phyloP scores from a whole-genome alignment of 2,888 invertebrate genomes.

The Teleiodes luculella region DNA sequence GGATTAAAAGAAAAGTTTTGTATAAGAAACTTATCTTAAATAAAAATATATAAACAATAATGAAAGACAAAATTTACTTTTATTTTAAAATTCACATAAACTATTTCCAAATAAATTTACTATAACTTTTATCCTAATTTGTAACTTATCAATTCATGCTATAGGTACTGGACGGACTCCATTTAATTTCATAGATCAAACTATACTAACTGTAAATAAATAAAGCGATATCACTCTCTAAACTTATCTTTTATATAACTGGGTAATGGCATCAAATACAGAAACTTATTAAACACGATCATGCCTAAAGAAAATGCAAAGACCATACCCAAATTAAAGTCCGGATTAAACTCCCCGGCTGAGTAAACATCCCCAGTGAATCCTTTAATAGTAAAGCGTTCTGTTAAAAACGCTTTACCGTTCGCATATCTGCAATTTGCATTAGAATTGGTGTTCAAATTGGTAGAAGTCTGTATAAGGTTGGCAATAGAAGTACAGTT shows the following conservation, averaged over 20 bases:
- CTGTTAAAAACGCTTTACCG: constrained; percentile 84
- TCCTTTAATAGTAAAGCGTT: constrained; percentile 81
- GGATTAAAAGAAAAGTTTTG: too few relatives aligned
- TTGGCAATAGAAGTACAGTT: constrained; percentile 78
- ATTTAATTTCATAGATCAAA: too few relatives aligned
- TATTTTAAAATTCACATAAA: too few relatives aligned
- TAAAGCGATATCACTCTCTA: constrained; percentile 82
- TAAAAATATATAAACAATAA: too few relatives aligned
- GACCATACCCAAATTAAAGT: constrained; percentile 89
- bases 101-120: too few relatives aligned
- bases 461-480: constrained; percentile 74
- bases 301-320: constrained; percentile 90
- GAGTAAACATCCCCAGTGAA: constrained; percentile 76
- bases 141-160: too few relatives aligned
- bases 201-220: too few relatives aligned
- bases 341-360: constrained; percentile 81
- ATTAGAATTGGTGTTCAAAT: constrained; percentile 69
- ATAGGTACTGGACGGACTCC: too few relatives aligned
- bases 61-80: too few relatives aligned
- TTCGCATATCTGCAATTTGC: constrained; percentile 83
- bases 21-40: too few relatives aligned
- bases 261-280: constrained; percentile 91
- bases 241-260: constrained; percentile 92
- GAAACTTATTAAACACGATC: constrained; percentile 88
- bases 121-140: too few relatives aligned